A percentile compares a stretch with the other conserved stretches of the same genome.
These are phyloP conservation scores for Dromiciops gliroides DNA, from an alignment of 2,113 vertebrate species.

Conservation along the genomic window DNA sequence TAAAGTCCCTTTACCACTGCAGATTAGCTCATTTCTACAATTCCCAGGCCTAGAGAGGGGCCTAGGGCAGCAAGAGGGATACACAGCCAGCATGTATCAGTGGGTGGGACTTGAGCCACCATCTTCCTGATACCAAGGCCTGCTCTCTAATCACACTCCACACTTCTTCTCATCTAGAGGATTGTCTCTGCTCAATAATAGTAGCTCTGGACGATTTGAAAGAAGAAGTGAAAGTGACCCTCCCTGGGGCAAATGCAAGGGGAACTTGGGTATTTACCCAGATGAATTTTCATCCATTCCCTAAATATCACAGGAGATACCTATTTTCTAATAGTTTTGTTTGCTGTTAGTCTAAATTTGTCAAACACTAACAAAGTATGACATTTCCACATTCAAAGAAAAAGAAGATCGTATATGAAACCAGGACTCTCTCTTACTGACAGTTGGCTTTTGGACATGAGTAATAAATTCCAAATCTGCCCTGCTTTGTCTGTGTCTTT, in stretches of 20 bases:
- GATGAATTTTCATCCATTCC: neutral
- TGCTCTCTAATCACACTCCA: neutral
- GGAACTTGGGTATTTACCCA: constrained; percentile 59
- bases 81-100: neutral
- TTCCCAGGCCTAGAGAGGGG: neutral
- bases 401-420: neutral
- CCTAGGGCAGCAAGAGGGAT: neutral
- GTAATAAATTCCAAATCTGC: neutral
- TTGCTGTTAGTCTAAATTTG: neutral
- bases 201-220: neutral
- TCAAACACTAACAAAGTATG: neutral
- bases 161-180: neutral
- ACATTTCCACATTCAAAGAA: neutral
- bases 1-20: neutral
- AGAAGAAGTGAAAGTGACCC: constrained; percentile 21
- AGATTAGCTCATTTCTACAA: neutral
- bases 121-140: neutral
- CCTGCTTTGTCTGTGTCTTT: neutral
- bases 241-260: constrained; percentile 21
- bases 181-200: neutral
- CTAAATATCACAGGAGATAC: neutral
- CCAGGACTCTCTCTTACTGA: neutral
- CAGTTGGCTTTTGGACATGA: neutral
- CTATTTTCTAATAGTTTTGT: neutral
- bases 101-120: neutral